Evolutionary conservation across 1,140 invertebrate species (phyloP).

Genomic region (Callitettix versicolor): DNA sequence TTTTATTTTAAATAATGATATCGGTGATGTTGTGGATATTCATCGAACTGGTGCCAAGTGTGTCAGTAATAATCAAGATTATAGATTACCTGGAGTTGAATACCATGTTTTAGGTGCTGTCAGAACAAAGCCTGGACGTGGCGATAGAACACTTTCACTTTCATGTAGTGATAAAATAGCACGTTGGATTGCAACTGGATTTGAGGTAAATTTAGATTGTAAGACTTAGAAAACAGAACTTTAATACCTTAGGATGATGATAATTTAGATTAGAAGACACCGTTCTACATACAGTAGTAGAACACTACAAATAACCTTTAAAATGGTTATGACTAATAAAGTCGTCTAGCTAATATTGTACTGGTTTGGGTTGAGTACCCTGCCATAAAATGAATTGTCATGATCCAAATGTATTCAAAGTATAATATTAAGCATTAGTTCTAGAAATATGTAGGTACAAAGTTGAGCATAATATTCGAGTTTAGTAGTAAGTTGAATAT

Average conservation of each 20-base stretch:
- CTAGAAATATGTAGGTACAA: no score
- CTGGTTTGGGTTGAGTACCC: no score
- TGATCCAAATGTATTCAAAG: no score
- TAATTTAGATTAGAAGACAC: neutral
- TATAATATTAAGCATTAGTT: no score
- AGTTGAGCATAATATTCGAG: no score
- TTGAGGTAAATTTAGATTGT: slow-evolving; percentile 39
- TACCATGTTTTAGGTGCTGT: slow-evolving; percentile 66
- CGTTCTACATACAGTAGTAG: neutral
- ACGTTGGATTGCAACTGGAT: slow-evolving; percentile 73
- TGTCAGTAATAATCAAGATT: slow-evolving; percentile 44
- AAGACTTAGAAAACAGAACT: neutral
- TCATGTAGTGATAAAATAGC: slow-evolving; percentile 91
- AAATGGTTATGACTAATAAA: no score
- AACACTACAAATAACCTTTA: no score
- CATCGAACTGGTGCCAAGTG: slow-evolving; percentile 85
- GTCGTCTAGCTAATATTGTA: no score
- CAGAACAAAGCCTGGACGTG: slow-evolving; percentile 84
- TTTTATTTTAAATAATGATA: slow-evolving; percentile 20
- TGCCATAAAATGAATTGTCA: no score
- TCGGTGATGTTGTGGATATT: slow-evolving; percentile 41
- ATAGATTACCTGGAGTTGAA: slow-evolving; percentile 39
- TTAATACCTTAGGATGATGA: neutral
- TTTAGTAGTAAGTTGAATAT: no score
- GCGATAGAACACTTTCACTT: slow-evolving; percentile 76